Percentiles rank a stretch among this genome's conserved stretches.
Conservation (phyloP, 2,113 vertebrate genomes). For the Thalassarche chlororhynchos region DNA sequence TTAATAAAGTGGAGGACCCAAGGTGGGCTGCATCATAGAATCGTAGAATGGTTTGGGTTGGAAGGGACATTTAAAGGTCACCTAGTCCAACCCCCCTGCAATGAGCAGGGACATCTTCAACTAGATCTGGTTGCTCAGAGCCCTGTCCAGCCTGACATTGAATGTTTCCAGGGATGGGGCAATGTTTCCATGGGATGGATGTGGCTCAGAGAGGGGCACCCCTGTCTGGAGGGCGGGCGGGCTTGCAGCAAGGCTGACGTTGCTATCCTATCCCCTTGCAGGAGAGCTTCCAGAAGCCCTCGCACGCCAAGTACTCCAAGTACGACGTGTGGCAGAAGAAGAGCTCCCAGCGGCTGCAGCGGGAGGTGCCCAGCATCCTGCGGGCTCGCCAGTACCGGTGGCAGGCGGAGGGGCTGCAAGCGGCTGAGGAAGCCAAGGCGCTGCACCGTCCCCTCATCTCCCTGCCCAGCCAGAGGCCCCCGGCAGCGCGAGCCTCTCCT, state of each 20-base stretch:
- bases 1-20: neutral
- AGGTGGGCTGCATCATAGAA: neutral
- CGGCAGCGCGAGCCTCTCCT: conserved; percentile 72
- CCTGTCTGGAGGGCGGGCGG: fast-evolving
- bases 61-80: neutral
- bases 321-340: conserved; percentile 89
- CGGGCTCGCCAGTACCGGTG: conserved; percentile 82
- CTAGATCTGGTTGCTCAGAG: neutral
- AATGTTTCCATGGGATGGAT: neutral
- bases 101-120: neutral
- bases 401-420: conserved; percentile 85
- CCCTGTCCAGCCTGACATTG: neutral
- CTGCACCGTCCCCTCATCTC: conserved; percentile 86
- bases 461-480: conserved; percentile 86
- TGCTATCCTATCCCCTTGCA: conserved; percentile 33
- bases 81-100: neutral
- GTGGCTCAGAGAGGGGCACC: neutral
- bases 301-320: conserved; percentile 86
- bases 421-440: conserved; percentile 78
- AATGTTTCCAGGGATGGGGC: neutral
- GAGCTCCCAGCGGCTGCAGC: conserved; percentile 86
- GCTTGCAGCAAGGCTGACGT: neutral
- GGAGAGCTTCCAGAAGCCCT: conserved; percentile 87
- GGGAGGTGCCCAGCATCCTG: conserved; percentile 85
- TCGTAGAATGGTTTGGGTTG: neutral